These are phyloP conservation scores for Dryobotodes eremita DNA, from an alignment of 2,888 invertebrate genomes.

Conservation along the genomic window DNA sequence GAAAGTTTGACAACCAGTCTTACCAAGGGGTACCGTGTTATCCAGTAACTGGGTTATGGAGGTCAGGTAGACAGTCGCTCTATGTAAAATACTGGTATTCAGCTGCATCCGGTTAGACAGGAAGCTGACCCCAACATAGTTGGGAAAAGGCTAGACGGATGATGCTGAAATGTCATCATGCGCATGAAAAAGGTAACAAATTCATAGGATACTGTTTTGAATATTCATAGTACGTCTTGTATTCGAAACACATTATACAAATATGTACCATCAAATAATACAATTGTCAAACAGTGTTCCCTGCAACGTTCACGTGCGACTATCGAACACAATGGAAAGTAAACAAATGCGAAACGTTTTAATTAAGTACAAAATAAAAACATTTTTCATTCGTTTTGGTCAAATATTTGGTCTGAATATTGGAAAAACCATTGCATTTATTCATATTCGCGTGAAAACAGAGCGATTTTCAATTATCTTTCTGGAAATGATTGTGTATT, in stretches of 20 bases:
- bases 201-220: background rate
- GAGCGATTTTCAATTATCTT: conserved; percentile 21
- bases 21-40: background rate
- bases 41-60: background rate
- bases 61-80: background rate
- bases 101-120: too few relatives aligned
- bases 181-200: background rate
- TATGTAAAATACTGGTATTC: background rate
- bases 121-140: background rate
- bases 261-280: conserved; percentile 26
- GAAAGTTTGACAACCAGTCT: background rate
- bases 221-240: background rate
- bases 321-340: conserved; percentile 26
- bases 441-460: conserved; percentile 26
- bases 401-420: conserved; percentile 50
- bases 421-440: conserved; percentile 42
- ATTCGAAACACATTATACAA: conserved; percentile 20
- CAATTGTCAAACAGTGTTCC: conserved; percentile 10
- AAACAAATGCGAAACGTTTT: conserved; percentile 52
- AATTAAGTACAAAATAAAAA: conserved; percentile 48
- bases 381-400: conserved; percentile 27
- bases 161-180: background rate
- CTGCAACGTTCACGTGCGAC: conserved; percentile 34
- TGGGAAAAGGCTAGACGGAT: background rate
- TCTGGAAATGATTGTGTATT: background rate